Evolutionary conservation across 2,888 invertebrate species (phyloP), one percentile per base, ranked within the genome.

Genomic region (Platycnemis pennipes): DNA sequence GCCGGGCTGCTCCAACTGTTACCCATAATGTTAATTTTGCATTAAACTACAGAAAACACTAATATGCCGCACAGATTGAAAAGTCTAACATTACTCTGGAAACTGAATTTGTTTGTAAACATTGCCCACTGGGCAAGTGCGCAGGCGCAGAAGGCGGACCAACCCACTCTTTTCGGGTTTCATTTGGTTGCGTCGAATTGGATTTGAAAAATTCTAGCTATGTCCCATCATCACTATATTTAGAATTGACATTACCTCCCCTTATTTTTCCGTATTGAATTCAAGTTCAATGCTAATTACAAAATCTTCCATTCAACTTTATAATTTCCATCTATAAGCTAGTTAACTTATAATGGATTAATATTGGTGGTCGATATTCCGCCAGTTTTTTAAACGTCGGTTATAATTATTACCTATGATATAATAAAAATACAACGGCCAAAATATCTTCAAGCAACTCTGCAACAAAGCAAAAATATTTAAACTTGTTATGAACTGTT

Each of bases 11-110:
- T 63, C 42, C 56, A 56, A 63, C 8, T 44, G n/a, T 44, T 91
- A n/a, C 91, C 91, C 91, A 91, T 91, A 8, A n/a, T 91, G 22
- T 19, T 37, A 77, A 77, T 31, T 77, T 37, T 37, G 77, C 31
- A 77, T 77, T 37, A 37, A 77, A 37, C 37, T 11, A 37, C 5
- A 8, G 13, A 77, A 77, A 13, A 37, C 77, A 37, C 16, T 2
- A 37, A 1, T 77, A 77, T 13, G 1, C 37, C 13, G 37, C 77
- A 31, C 11, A 16, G 31, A 77, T 37, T 5, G 31, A 7, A 37
- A 77, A 31, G 31, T 37, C 63, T 77, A 77, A 37, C 77, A 77
- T 77, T 77, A 77, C 88, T 37, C 7, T 37, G 53, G 42, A 37
- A 89, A 53, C 26, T 8, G 7, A 44, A 7, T 37, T 31, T 49